A percentile compares a stretch with the other conserved stretches of the same genome.
phyloP scores from a whole-genome alignment of 2,113 vertebrate genomes.

The Pycnonotus jocosus region DNA sequence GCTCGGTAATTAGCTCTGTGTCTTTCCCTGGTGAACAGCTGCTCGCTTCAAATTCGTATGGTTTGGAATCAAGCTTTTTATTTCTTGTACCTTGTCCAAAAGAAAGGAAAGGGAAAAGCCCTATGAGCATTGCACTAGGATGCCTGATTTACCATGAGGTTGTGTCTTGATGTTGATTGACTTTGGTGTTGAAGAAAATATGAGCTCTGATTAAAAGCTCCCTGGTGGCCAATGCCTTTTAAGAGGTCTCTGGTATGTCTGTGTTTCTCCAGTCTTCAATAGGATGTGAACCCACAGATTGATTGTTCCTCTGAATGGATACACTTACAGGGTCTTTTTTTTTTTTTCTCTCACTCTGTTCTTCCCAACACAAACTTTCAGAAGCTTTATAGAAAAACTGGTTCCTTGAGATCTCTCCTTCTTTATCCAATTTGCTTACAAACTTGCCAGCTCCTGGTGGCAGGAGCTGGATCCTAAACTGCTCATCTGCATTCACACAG shows the following conservation, averaged over 20 bases:
- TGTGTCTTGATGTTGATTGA: neutral
- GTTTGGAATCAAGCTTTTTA: neutral
- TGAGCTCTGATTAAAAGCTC: neutral
- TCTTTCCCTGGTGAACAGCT: neutral
- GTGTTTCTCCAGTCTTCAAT: neutral
- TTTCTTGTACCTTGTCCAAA: neutral
- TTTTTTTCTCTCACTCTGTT: neutral
- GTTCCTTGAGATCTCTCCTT: neutral
- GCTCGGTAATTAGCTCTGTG: neutral
- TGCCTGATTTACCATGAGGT: neutral
- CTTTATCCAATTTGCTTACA: neutral
- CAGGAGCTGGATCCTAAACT: neutral
- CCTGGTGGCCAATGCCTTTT: neutral
- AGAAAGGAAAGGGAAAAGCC: neutral
- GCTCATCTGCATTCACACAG: accelerated
- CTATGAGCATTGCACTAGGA: neutral
- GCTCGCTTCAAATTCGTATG: neutral
- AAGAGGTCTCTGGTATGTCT: neutral
- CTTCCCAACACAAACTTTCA: neutral
- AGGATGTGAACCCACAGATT: neutral
- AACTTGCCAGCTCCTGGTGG: neutral
- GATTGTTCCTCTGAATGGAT: neutral
- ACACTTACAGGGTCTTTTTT: neutral
- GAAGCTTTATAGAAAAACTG: neutral
- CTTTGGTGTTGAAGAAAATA: neutral